These are phyloP conservation scores for Melanotaenia trifasciata DNA, from an alignment of 2,797 vertebrate species.

Conservation along the genomic window DNA sequence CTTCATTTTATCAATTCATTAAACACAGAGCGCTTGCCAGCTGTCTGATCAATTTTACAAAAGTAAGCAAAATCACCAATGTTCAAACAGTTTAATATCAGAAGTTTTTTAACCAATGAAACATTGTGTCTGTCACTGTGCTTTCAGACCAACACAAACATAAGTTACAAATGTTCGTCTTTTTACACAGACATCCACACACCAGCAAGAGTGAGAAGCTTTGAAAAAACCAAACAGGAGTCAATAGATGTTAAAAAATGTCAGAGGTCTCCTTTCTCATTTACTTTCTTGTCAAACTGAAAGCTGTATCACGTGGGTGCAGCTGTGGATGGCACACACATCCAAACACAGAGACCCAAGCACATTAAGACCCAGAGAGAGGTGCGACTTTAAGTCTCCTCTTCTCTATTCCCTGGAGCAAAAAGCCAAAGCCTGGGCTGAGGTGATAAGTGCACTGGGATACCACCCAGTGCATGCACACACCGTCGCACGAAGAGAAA, in stretches of 20 bases:
- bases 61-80: neutral
- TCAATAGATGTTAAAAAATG: constrained; percentile 40
- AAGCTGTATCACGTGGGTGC: constrained; percentile 31
- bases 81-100: neutral
- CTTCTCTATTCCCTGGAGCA: constrained; percentile 65
- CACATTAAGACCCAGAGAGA: constrained; percentile 39
- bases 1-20: neutral
- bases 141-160: constrained; percentile 18
- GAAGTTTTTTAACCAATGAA: neutral
- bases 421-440: constrained; percentile 70
- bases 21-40: neutral
- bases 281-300: constrained; percentile 52
- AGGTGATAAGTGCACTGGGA: constrained; percentile 78
- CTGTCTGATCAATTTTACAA: neutral
- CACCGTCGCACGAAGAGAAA: constrained; percentile 6
- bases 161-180: neutral
- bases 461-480: constrained; percentile 41
- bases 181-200: constrained; percentile 14
- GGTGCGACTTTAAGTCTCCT: constrained; percentile 57
- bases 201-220: constrained; percentile 6
- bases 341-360: constrained; percentile 28
- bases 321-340: constrained; percentile 25
- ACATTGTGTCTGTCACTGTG: neutral
- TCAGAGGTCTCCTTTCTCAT: constrained; percentile 46
- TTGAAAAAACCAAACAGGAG: constrained; percentile 28